phyloP scores from a whole-genome alignment of 2,113 vertebrate genomes.

The human (Homo sapiens) region GRCh38 chr9:5851001-5851500 shows the following conservation, averaged over 20 bases:
- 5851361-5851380: slow-evolving; percentile 90
- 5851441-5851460: slow-evolving; percentile 34
- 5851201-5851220: not conserved
- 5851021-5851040: not conserved
- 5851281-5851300: not conserved
- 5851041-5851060: not conserved
- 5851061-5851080: not conserved
- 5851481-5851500: not conserved
- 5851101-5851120: not conserved
- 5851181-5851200: not conserved
- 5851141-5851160: not conserved
- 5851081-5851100: not conserved
- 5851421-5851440: slow-evolving; percentile 84
- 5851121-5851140: not conserved
- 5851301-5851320: not conserved
- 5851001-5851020: too few relatives aligned
- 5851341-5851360: slow-evolving; percentile 85
- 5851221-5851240: not conserved
- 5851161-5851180: not conserved
- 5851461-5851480: slow-evolving; percentile 27
- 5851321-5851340: slow-evolving; percentile 78
- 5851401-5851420: slow-evolving; percentile 86
- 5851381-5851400: slow-evolving; percentile 90
- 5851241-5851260: not conserved
- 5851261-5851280: not conserved